Base-by-base conservation (phyloP, 2,888 invertebrate species). In the Drosophila borealis region DNA sequence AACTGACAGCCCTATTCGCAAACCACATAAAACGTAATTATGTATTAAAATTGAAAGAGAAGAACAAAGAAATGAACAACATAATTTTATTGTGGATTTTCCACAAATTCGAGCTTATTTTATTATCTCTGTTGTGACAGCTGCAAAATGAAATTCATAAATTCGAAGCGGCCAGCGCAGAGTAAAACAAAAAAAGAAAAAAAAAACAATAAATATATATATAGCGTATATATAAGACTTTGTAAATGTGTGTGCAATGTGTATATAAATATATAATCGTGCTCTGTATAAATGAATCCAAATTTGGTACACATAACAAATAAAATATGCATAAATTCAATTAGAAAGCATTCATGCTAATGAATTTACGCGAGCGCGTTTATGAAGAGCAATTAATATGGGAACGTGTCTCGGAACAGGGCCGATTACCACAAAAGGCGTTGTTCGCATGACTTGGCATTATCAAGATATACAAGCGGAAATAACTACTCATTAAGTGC, bases 381-480 rank as follows among this genome's bases (percentile, higher is more conserved):
- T 72, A 77, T 75, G 72, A 72, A 64, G 63, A 66, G 74, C 78
- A 80, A 81, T 87, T 81, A 87, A 80, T 87, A 65, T 63, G 57
- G 45, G 45, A 73, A 86, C 73, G 84, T 85, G 85, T 78, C 69
- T 67, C 19, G 69, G 72, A 64, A 66, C 71, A 55, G 71, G 42
- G 61, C 39, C 83, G 81, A 71, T 82, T 67, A 71, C 75, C 70
- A 51, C 74, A 71, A 73, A 76, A 69, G 77, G 54, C 56, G 61
- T 53, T 59, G 71, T 67, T 67, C 70, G 85, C 87, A 83, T 81
- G 83, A 81, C 55, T 74, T 74, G 75, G 75, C 72, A 77, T 88
- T 80, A 85, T 88, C 85, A 82, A 85, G 85, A 85, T 80, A 88
- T 85, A 85, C 68, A 85, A 73, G 66, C 79, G 85, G 85, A 85